Base-by-base conservation (phyloP, 2,797 vertebrate species). In the Poeciliopsis gracilis region DNA sequence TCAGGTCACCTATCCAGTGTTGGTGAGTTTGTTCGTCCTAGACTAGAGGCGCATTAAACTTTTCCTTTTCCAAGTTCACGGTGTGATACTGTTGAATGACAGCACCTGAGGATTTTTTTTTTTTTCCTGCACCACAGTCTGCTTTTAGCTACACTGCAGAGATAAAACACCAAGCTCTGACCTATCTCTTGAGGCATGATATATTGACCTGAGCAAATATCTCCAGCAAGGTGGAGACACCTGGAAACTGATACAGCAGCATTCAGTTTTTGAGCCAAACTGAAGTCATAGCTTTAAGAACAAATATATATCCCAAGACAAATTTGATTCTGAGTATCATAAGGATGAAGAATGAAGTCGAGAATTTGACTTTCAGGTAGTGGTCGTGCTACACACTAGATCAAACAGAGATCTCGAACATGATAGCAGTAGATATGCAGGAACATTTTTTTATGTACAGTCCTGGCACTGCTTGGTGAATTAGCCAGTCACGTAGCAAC, bases 1-100 rank as follows among this genome's bases (percentile, higher is more conserved):
- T 72, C 82, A 87, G 91, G 91, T 93, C 91, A 94, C 89, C 87
- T 91, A 90, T 80, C 78, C 81, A 83, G 85, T 89, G 84, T 82
- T 36, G 30, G 75, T 51, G 38, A 78, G 84, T 90, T 25, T 86
- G 79, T 79, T 73, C 74, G 71, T 86, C 74, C 73, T 28, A 76
- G 78, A 67, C 73, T 28, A 76, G 78, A 67, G 13, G 23, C 76
- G 69, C 76, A 85, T 90, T 90, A 79, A 88, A 79, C 20, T 11
- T n/a, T 53, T 82, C 77, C 47, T 83, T 81, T 85, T 43, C 79
- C 66, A 63, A 67, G 74, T 28, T 79, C 66, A 72, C 49, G 12
- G 75, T 72, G 59, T 18, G 67, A 91, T 82, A 72, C 75, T 67
- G 77, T 76, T 36, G 0, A 73, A 88, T 81, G 83, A 83, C 81